Evolutionary conservation across 2,888 invertebrate species (phyloP).

Genomic region (Cerceris rybyensis): DNA sequence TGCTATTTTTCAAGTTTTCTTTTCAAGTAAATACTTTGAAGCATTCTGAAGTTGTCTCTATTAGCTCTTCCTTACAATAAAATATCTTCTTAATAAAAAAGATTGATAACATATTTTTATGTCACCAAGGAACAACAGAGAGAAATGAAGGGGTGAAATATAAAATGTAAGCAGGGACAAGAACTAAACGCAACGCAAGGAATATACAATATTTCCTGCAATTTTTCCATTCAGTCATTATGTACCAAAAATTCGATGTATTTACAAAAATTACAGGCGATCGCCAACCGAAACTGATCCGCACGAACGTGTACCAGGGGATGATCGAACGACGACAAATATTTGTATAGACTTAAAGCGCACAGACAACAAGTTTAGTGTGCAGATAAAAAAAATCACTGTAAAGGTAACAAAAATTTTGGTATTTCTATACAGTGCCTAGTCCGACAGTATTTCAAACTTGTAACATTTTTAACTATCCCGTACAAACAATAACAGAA

Average conservation of each 20-base stretch:
- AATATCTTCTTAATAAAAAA: too few relatives aligned
- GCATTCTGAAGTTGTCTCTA: too few relatives aligned
- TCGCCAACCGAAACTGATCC: conserved; percentile 1
- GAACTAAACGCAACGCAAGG: too few relatives aligned
- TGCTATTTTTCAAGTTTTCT: too few relatives aligned
- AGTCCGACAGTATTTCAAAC: not conserved
- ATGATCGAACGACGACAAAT: conserved; percentile 40
- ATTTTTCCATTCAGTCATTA: too few relatives aligned
- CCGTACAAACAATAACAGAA: conserved; percentile 11
- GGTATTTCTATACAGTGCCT: not conserved
- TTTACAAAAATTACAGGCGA: conserved; percentile 47
- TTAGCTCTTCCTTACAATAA: too few relatives aligned
- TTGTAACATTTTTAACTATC: conserved; percentile 11
- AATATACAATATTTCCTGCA: too few relatives aligned
- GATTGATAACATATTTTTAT: too few relatives aligned
- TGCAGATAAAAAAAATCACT: conserved; percentile 7
- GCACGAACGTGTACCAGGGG: not conserved
- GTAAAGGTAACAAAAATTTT: conserved; percentile 24
- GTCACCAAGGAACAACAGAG: too few relatives aligned
- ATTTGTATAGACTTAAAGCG: conserved; percentile 34
- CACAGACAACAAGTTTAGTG: conserved; percentile 29
- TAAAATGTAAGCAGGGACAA: too few relatives aligned
- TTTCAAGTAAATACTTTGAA: too few relatives aligned
- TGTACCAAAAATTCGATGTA: conserved; percentile 18
- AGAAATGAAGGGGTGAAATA: too few relatives aligned